phyloP scores from a whole-genome alignment of 2,797 vertebrate species.

The Pangasius djambal region DNA sequence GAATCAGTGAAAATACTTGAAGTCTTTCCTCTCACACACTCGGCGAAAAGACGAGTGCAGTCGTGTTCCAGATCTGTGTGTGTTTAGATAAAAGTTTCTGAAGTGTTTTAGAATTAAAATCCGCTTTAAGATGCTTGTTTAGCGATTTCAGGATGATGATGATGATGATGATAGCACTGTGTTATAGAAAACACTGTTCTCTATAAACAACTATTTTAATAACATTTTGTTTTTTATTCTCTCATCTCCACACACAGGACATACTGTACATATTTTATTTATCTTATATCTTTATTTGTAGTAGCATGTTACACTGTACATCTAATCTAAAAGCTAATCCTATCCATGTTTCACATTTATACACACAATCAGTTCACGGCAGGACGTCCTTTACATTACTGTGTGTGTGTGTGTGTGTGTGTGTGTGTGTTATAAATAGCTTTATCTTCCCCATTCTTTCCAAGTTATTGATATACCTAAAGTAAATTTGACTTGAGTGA shows the following conservation, averaged over 20 bases:
- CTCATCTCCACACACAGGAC: neutral
- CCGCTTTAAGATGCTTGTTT: neutral
- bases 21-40: neutral
- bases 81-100: neutral
- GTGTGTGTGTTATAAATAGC: neutral
- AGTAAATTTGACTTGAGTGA: neutral
- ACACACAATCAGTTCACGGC: constrained; percentile 7
- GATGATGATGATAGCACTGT: neutral
- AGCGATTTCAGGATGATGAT: neutral
- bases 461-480: neutral
- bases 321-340: constrained; percentile 6
- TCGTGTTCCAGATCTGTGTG: no score
- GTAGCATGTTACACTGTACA: neutral
- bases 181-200: neutral
- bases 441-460: neutral
- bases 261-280: neutral
- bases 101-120: neutral
- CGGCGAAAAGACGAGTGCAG: no score
- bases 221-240: neutral
- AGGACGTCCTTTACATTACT: neutral
- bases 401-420: constrained; percentile 1
- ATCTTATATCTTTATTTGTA: constrained; percentile 8
- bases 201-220: neutral
- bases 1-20: neutral
- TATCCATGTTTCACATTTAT: neutral